Percentiles rank a stretch among this genome's conserved stretches.
Evolutionary conservation across 2,113 vertebrate species (phyloP).

Genomic region (Dipodomys merriami): DNA sequence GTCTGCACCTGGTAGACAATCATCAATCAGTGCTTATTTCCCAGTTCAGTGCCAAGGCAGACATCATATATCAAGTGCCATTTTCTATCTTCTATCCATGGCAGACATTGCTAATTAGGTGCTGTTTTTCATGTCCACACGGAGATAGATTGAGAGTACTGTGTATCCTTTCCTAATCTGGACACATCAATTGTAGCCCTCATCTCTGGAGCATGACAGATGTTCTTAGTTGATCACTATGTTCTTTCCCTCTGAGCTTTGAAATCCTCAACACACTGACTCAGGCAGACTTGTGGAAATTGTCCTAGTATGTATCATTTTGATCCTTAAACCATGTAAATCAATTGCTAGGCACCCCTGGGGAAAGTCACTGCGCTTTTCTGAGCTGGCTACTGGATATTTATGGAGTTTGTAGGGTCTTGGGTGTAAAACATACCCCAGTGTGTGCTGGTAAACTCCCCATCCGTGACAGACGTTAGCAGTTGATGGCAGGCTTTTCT

Average conservation of each 20-base stretch:
- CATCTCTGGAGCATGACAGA: not conserved
- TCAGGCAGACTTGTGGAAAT: not conserved
- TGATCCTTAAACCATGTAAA: not conserved
- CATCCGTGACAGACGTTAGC: not conserved
- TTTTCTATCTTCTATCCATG: not conserved
- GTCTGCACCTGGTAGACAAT: not conserved
- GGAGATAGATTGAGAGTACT: not conserved
- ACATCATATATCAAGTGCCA: too few species aligned
- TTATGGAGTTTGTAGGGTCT: too few species aligned
- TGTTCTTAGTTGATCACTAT: not conserved
- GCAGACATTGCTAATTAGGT: not conserved
- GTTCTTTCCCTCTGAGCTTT: not conserved
- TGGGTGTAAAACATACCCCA: too few species aligned
- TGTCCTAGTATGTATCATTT: too few species aligned
- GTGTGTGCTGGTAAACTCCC: not conserved
- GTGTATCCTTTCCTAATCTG: not conserved
- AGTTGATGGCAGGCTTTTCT: not conserved
- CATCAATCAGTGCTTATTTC: not conserved
- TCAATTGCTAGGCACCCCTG: not conserved
- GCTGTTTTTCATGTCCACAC: not conserved
- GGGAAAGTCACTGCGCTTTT: not conserved
- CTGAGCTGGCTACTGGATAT: not conserved
- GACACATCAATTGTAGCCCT: rapidly evolving
- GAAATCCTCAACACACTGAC: not conserved
- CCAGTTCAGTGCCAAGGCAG: not conserved